Conservation (phyloP, 2,888 invertebrate genomes). For the Timema cristinae region DNA sequence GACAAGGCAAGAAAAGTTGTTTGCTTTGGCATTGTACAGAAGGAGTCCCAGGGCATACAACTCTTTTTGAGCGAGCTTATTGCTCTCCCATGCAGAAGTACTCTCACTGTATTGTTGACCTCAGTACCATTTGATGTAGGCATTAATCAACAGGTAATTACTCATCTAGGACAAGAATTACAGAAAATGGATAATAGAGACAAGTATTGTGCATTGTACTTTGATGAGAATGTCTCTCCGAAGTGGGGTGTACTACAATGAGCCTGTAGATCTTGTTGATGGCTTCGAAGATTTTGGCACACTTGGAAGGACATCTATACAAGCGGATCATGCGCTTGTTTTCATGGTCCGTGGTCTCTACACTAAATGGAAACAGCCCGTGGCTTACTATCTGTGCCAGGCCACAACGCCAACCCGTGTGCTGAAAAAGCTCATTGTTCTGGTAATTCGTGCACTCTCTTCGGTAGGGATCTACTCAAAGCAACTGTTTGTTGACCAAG, state of each 20-base stretch:
- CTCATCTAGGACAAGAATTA: no score
- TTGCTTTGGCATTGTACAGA: no score
- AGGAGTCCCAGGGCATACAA: no score
- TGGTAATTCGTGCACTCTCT: neutral
- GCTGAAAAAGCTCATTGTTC: neutral
- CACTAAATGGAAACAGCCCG: neutral
- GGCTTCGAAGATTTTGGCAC: neutral
- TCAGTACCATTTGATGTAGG: no score
- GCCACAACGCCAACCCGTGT: neutral
- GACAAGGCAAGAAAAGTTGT: no score
- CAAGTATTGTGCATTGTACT: neutral
- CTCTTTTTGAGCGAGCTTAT: no score
- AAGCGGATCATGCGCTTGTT: neutral
- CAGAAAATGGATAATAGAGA: no score
- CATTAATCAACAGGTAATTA: no score
- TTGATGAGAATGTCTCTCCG: neutral
- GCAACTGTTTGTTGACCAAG: no score
- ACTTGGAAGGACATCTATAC: neutral
- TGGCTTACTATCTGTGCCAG: neutral
- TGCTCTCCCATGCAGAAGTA: no score
- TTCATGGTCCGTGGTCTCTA: slow-evolving; percentile 1
- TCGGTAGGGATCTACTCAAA: no score
- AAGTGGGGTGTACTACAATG: neutral
- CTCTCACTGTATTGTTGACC: no score
- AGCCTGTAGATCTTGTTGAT: neutral